Conservation (phyloP, 2,888 invertebrate species). For the Congeria kusceri region DNA sequence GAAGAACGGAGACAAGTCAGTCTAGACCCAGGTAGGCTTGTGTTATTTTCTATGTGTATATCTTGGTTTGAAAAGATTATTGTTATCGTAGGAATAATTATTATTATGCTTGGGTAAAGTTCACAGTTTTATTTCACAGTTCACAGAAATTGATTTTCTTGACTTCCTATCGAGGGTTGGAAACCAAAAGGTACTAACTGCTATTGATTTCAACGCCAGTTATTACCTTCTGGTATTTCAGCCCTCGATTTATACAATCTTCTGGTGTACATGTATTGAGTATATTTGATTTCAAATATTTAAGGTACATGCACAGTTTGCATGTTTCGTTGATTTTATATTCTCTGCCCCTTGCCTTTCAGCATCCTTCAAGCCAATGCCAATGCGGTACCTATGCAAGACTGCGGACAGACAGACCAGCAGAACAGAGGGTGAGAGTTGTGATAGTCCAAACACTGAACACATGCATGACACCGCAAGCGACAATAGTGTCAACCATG, state of each 20-base stretch:
- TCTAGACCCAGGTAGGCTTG: conserved; percentile 80
- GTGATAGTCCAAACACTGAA: neutral
- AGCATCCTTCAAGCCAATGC: conserved; percentile 70
- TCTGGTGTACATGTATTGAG: no score
- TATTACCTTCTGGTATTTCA: no score
- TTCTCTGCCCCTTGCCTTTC: neutral
- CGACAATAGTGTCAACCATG: conserved; percentile 5
- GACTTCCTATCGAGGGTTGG: no score
- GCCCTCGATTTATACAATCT: no score
- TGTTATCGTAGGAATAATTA: no score
- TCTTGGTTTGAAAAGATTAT: neutral
- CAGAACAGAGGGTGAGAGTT: neutral
- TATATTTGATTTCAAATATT: neutral
- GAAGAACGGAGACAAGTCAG: conserved; percentile 79
- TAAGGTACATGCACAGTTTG: neutral
- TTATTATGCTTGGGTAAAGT: no score
- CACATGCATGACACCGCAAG: conserved; percentile 10
- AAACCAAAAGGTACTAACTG: no score
- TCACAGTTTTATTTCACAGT: no score
- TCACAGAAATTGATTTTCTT: no score
- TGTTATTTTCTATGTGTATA: neutral
- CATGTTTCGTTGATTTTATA: neutral
- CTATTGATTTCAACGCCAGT: no score
- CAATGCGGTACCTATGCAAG: conserved; percentile 64
- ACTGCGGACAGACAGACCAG: conserved; percentile 14